phyloP scores from a whole-genome alignment of 2,888 invertebrate genomes.

The Rotaria sp. region DNA sequence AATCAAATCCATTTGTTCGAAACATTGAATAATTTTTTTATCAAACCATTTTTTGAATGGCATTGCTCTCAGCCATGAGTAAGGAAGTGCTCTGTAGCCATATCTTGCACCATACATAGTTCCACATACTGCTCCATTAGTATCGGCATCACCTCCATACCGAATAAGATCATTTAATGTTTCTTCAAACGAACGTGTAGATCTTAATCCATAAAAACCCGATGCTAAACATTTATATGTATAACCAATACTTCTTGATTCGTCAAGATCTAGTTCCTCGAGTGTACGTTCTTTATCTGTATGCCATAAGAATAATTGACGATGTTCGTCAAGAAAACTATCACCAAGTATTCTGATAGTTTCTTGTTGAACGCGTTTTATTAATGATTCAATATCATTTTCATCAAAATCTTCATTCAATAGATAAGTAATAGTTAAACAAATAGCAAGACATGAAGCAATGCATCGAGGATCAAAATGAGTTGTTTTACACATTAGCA shows the following conservation, averaged over 20 bases:
- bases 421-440: not conserved
- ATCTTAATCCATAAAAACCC: slow-evolving; percentile 50
- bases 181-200: not conserved
- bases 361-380: not conserved
- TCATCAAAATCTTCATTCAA: not conserved
- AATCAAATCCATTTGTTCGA: not conserved
- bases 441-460: not conserved
- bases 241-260: slow-evolving; percentile 45
- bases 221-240: slow-evolving; percentile 50
- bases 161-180: slow-evolving; percentile 8
- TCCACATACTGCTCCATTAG: not conserved
- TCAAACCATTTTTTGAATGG: slow-evolving; percentile 21
- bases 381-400: not conserved
- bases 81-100: not conserved
- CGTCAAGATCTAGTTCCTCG: slow-evolving; percentile 47
- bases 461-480: slow-evolving; percentile 48
- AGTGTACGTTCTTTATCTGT: slow-evolving; percentile 41
- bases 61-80: not conserved
- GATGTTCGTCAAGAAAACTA: not conserved
- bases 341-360: not conserved
- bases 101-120: not conserved
- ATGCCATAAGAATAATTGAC: not conserved
- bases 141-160: slow-evolving; percentile 14
- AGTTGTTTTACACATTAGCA: slow-evolving; percentile 48
- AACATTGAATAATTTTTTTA: not conserved